phyloP scores from a whole-genome alignment of 2,113 vertebrate species.

The Dendrocopos noguchii region DNA sequence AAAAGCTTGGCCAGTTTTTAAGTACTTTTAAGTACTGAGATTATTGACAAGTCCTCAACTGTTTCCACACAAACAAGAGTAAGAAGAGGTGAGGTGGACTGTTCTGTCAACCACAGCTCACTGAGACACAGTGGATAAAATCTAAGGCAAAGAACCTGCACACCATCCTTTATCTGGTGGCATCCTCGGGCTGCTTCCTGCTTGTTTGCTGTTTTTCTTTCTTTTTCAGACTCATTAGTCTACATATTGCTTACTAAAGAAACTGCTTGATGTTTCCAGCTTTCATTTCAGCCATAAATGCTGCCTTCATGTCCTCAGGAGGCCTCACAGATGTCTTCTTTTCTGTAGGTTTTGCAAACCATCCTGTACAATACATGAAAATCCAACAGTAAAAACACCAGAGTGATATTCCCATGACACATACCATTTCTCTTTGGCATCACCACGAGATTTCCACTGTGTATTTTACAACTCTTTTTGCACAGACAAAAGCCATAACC shows the following conservation, averaged over 20 bases:
- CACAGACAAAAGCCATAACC: not conserved
- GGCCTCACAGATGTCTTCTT: not conserved
- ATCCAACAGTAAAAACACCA: not conserved
- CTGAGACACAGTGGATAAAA: not conserved
- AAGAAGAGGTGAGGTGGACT: not conserved
- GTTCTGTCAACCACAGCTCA: not conserved
- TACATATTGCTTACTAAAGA: slow-evolving; percentile 81
- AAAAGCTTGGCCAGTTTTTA: not conserved
- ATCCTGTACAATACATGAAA: slow-evolving; percentile 78
- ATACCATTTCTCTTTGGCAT: not conserved
- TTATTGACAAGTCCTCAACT: not conserved
- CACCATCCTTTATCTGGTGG: not conserved
- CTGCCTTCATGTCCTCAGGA: slow-evolving; percentile 67
- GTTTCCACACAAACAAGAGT: not conserved
- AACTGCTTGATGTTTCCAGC: slow-evolving; percentile 87
- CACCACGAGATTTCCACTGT: not conserved
- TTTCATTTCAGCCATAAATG: slow-evolving; percentile 88
- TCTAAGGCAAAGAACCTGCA: not conserved
- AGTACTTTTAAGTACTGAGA: not conserved
- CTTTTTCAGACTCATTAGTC: not conserved
- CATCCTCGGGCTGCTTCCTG: not conserved
- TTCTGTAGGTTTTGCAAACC: slow-evolving; percentile 82
- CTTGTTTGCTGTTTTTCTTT: not conserved
- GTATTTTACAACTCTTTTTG: not conserved
- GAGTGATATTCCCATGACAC: not conserved